Evolutionary conservation across 2,113 vertebrate genomes (phyloP), one percentile per base, ranked within the genome.

Genomic region (Neomonachus schauinslandi): DNA sequence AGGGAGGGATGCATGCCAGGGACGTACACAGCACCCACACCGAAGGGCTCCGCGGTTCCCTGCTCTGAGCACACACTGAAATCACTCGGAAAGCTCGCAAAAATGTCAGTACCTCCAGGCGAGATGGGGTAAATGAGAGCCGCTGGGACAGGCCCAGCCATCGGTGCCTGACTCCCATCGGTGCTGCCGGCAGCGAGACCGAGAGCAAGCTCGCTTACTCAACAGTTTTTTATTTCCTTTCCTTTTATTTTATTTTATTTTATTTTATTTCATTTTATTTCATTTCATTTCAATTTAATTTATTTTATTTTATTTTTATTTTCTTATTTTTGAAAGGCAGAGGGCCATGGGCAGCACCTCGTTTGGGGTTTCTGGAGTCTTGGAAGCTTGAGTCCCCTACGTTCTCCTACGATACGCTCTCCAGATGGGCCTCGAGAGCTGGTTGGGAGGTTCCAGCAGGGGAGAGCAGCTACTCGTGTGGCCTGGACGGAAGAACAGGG

Each of bases 1-100:
- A 14, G 26, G 65, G 39, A 61, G 53, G 57, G 8, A 9, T 1
- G 28, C 16, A 2, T 13, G 26, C 91, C 39, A 18, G 80, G 13
- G 53, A 57, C 1, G 3, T 4, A 11, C 16, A 31, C n/a, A 12
- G 42, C 26, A n/a, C 1, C 39, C 91, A 13, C 10, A 61, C 0
- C 0, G 36, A 6, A 14, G 21, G 53, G 36, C 5, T 13, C 9
- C 1, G 0, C 0, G 10, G 31, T 0, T 24, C 22, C 33, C 31
- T 19, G 1, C 51, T 42, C 53, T 4, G 53, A 67, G 14, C 15
- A 6, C 79, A 28, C 10, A 1, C 4, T 5, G 33, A 18, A 26
- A 26, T 13, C 53, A 19, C 21, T 3, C 4, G n/a, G 31, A 39
- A 21, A n/a, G 8, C 18, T 31, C 21, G 2, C 63, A 42, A 22